Base-by-base conservation (phyloP, 2,888 invertebrate genomes). In the Ethmia dodecea region DNA sequence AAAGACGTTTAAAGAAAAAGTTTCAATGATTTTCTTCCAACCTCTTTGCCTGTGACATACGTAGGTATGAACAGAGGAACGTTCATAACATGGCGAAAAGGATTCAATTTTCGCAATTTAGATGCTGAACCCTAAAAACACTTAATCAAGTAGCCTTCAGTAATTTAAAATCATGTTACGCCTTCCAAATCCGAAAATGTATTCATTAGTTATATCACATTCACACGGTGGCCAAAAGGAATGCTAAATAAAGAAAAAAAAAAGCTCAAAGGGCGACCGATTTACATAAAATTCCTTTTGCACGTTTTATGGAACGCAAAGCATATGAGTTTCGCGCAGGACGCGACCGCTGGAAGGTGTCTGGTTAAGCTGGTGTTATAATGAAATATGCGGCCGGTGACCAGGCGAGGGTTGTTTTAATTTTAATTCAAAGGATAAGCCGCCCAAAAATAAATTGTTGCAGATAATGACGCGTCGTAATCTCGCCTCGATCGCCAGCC, bases 251-350 rank as follows among this genome's bases (percentile, higher is more conserved):
- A 59, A 52, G 45, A 22, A 47, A 55, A 59, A 56, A n/a, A n/a
- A 55, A 45, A 27, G 44, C 37, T 42, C 62, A 61, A 62, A 61
- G 60, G 44, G 49, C 51, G 47, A 55, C 62, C 57, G 71, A 77
- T 78, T 77, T 78, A 71, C 77, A 77, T 78, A 72, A 78, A 74
- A 78, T 71, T 68, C 71, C 62, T 63, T 63, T 55, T 55, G 50
- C 46, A 52, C 54, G 56, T 30, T 43, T n/a, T 42, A 41, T 42
- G 45, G 45, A 22, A 22, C 22, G 22, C 22, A 22, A n/a, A 8
- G 8, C 22, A 22, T 22, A 22, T 22, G 22, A 22, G 22, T 8
- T 22, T 22, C 3, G 22, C 22, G 22, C n/a, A 22, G 22, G 22
- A 15, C 30, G 36, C 38, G 36, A 33, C 35, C 40, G 40, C 46